Evolutionary conservation across 2,888 invertebrate genomes (phyloP).

Genomic region (Drosophila phalerata): DNA sequence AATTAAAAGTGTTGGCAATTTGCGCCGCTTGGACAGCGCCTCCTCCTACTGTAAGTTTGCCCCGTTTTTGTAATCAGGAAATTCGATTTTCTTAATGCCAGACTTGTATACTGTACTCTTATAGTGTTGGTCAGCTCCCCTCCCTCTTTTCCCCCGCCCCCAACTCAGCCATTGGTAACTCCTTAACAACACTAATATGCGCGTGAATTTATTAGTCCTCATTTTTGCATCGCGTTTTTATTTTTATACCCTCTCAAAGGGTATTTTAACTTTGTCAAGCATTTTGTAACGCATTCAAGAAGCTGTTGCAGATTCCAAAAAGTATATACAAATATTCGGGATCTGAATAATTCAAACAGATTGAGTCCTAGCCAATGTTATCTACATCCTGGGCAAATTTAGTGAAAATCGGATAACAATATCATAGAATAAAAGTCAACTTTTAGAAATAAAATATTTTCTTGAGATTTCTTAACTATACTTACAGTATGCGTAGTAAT

Average conservation of each 20-base stretch:
- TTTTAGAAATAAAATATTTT: too few species aligned
- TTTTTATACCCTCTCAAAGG: not conserved
- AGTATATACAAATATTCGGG: not conserved
- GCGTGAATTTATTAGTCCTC: conserved; percentile 81
- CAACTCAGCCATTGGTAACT: not conserved
- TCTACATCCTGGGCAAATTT: too few species aligned
- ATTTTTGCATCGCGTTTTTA: conserved; percentile 49
- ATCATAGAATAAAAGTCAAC: too few species aligned
- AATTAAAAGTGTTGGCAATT: conserved; percentile 80
- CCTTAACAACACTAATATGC: conserved; percentile 63
- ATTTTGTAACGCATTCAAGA: not conserved
- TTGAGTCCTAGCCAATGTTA: too few species aligned
- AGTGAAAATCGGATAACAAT: too few species aligned
- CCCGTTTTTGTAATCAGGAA: conserved; percentile 81
- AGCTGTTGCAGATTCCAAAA: not conserved
- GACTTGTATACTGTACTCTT: conserved; percentile 26
- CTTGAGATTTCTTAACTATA: too few species aligned
- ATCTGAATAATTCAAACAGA: too few species aligned
- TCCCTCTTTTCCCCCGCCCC: not conserved
- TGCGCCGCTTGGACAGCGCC: conserved; percentile 65
- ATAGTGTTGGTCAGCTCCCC: conserved; percentile 6
- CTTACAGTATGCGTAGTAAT: too few species aligned
- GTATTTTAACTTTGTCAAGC: not conserved
- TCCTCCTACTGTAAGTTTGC: conserved; percentile 35
- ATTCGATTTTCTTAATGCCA: conserved; percentile 83